A percentile compares a stretch with the other conserved stretches of the same genome.
phyloP scores from a whole-genome alignment of 2,888 invertebrate genomes.

The Folsomia candida region DNA sequence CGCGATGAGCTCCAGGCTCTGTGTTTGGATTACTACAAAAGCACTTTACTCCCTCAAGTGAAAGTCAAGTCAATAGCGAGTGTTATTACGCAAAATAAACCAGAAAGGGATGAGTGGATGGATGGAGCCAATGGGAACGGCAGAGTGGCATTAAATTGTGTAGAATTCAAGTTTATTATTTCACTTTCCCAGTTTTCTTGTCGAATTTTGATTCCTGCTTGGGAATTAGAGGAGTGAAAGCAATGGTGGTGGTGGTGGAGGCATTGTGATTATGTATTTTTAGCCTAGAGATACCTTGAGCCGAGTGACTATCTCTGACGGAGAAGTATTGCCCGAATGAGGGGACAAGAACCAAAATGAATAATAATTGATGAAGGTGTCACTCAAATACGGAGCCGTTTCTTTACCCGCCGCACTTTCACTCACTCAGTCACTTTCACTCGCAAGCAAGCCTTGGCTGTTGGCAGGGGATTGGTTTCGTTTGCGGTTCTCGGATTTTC shows the following conservation, averaged over 20 bases:
- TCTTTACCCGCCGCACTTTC: no score
- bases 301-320: no score
- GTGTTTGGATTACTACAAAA: background rate
- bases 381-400: background rate
- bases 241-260: no score
- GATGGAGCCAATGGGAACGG: background rate
- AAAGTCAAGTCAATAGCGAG: background rate
- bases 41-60: background rate
- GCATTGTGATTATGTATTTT: no score
- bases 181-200: background rate
- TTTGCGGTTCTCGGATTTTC: background rate
- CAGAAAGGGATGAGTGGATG: background rate
- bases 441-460: no score
- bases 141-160: no score
- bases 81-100: background rate
- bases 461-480: no score
- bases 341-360: no score
- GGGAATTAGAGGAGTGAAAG: no score
- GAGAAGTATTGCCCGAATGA: background rate
- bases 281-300: background rate
- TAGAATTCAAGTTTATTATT: background rate
- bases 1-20: no score
- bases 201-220: no score
- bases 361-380: background rate
- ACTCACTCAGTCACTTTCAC: no score